phyloP scores from a whole-genome alignment of 2,888 invertebrate species.

The Troides aeacus region DNA sequence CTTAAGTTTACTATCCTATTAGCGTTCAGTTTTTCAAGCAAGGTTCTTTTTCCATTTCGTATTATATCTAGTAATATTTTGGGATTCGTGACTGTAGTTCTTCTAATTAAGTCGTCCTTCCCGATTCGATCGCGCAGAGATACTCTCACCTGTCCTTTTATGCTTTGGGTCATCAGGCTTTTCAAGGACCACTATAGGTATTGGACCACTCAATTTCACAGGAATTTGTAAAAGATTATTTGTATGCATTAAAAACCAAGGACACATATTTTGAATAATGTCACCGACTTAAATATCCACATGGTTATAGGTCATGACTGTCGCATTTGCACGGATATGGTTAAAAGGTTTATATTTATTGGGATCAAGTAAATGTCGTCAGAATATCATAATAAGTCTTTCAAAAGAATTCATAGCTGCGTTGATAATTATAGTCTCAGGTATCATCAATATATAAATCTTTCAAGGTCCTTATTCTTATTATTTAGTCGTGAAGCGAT shows the following conservation, averaged over 20 bases:
- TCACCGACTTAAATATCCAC: neutral
- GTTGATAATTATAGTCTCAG: neutral
- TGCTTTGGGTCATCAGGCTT: too few species aligned
- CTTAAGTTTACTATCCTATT: too few species aligned
- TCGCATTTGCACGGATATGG: neutral
- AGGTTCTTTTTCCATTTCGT: too few species aligned
- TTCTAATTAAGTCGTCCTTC: too few species aligned
- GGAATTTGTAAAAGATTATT: neutral
- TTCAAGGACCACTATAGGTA: too few species aligned
- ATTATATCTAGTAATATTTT: too few species aligned
- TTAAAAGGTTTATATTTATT: neutral
- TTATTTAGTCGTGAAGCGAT: neutral
- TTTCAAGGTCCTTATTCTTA: slow-evolving; percentile 8
- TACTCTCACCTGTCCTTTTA: too few species aligned
- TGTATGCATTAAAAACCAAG: neutral
- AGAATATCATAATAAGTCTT: neutral
- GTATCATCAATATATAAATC: slow-evolving; percentile 11
- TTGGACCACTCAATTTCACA: neutral
- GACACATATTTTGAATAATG: too few species aligned
- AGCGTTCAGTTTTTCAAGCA: too few species aligned
- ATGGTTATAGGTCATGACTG: neutral
- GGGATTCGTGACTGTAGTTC: too few species aligned
- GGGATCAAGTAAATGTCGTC: neutral
- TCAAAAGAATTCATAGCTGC: neutral
- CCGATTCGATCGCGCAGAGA: too few species aligned